Evolutionary conservation across 2,888 invertebrate species (phyloP).

Genomic region (Drosophila anomalata): DNA sequence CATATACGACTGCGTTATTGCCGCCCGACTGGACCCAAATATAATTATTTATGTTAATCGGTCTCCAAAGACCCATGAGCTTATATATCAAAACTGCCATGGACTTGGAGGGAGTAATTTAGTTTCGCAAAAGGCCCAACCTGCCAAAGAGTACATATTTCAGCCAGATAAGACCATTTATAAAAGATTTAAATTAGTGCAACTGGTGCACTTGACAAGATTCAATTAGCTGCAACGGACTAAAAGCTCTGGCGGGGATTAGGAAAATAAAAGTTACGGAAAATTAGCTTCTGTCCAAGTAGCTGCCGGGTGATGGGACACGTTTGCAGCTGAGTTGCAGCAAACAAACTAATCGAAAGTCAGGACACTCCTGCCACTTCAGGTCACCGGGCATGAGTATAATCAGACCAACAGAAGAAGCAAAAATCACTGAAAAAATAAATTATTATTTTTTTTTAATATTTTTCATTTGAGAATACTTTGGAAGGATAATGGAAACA

Average conservation of each 20-base stretch:
- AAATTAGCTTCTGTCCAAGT: slow-evolving; percentile 15
- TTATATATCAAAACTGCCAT: slow-evolving; percentile 67
- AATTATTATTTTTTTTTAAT: neutral
- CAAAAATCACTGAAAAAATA: neutral
- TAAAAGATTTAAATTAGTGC: slow-evolving; percentile 12
- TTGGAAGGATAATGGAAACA: too few species aligned
- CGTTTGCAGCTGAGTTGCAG: slow-evolving; percentile 52
- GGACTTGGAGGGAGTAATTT: slow-evolving; percentile 40
- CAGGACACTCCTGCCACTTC: slow-evolving; percentile 33
- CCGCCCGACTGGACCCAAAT: slow-evolving; percentile 60
- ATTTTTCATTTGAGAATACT: neutral
- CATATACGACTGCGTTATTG: slow-evolving; percentile 36
- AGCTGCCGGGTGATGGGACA: slow-evolving; percentile 40
- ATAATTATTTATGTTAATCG: slow-evolving; percentile 80
- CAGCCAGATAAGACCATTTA: neutral
- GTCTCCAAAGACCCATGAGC: slow-evolving; percentile 64
- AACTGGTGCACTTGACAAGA: slow-evolving; percentile 25
- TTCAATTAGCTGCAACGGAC: slow-evolving; percentile 17
- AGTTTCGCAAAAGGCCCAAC: slow-evolving; percentile 2
- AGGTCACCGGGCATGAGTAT: slow-evolving; percentile 63
- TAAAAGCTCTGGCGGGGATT: slow-evolving; percentile 2
- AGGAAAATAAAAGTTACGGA: slow-evolving; percentile 19
- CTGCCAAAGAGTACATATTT: slow-evolving; percentile 2
- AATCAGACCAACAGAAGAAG: slow-evolving; percentile 18
- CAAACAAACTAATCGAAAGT: slow-evolving; percentile 67